A percentile compares a stretch with the other conserved stretches of the same genome.
Evolutionary conservation across 1,140 invertebrate species (phyloP).

Genomic region (Mylabris phalerata): DNA sequence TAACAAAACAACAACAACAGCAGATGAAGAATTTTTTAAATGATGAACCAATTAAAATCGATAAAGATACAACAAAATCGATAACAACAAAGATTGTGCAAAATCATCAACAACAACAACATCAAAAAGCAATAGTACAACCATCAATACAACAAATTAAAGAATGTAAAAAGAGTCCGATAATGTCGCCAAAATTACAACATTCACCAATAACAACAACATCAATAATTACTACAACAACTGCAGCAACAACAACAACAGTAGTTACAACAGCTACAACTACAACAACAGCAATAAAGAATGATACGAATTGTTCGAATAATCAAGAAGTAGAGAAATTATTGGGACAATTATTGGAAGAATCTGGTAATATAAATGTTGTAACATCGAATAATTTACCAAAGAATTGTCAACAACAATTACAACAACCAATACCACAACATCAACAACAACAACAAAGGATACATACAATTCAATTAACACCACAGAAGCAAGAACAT

Average conservation of each 20-base stretch:
- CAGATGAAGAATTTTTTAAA: conserved; percentile 22
- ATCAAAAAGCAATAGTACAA: conserved; percentile 26
- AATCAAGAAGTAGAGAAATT: conserved; percentile 44
- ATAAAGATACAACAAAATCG: conserved; percentile 17
- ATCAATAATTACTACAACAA: conserved; percentile 12
- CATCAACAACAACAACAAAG: conserved; percentile 30
- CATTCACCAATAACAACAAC: conserved; percentile 8
- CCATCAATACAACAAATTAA: conserved; percentile 22
- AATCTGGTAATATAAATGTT: conserved; percentile 32
- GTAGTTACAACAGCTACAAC: conserved; percentile 15
- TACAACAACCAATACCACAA: conserved; percentile 27
- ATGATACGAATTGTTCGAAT: conserved; percentile 26
- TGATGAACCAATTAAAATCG: conserved; percentile 21
- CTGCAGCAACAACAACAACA: conserved; percentile 17
- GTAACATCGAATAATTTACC: conserved; percentile 18
- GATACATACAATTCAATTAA: conserved; percentile 53
- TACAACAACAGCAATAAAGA: conserved; percentile 13
- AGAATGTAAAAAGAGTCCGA: conserved; percentile 25
- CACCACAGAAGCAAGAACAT: conserved; percentile 53
- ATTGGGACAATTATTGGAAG: conserved; percentile 42
- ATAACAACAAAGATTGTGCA: conserved; percentile 25
- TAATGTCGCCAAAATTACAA: neutral
- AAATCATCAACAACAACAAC: conserved; percentile 28
- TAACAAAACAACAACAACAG: conserved; percentile 17
- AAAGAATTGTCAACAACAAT: conserved; percentile 17